These are phyloP conservation scores for Antidorcas marsupialis DNA, from an alignment of 2,113 vertebrate species.

Conservation along the genomic window DNA sequence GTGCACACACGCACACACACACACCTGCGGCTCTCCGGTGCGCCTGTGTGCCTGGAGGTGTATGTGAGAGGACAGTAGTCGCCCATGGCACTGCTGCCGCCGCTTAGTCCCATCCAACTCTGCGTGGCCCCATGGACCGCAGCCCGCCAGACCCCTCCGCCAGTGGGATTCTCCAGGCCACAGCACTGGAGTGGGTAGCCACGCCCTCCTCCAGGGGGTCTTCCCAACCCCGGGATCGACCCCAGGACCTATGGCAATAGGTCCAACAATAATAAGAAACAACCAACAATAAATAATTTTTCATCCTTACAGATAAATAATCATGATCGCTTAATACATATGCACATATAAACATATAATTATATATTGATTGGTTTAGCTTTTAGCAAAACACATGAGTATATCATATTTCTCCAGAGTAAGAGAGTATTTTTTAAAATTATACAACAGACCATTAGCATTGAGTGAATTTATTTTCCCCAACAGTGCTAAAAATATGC, in stretches of 20 bases:
- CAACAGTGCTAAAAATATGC: constrained; percentile 91
- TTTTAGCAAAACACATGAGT: constrained; percentile 79
- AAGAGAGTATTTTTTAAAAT: constrained; percentile 78
- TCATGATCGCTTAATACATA: constrained; percentile 71
- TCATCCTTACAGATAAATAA: constrained; percentile 79
- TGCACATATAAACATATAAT: constrained; percentile 77
- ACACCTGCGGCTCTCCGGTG: background rate
- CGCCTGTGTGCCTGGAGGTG: constrained; percentile 46
- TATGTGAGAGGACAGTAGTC: constrained; percentile 39
- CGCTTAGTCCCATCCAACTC: accelerated
- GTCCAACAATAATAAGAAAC: background rate
- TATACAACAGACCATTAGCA: constrained; percentile 82
- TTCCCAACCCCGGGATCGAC: background rate
- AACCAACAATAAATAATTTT: constrained; percentile 69
- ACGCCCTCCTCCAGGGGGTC: background rate
- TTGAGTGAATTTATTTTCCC: constrained; percentile 84
- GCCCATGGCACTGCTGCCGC: constrained; percentile 34
- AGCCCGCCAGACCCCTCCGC: background rate
- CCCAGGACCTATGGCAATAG: background rate
- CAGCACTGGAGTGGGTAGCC: background rate
- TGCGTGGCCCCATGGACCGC: background rate
- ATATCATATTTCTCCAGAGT: constrained; percentile 73
- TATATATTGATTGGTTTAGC: constrained; percentile 81
- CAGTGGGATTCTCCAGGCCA: background rate
- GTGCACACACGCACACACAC: accelerated